These are phyloP conservation scores for Stichopus chloronotus DNA, from an alignment of 35 echinoderm and acorn worm species.

Conservation along the genomic window DNA sequence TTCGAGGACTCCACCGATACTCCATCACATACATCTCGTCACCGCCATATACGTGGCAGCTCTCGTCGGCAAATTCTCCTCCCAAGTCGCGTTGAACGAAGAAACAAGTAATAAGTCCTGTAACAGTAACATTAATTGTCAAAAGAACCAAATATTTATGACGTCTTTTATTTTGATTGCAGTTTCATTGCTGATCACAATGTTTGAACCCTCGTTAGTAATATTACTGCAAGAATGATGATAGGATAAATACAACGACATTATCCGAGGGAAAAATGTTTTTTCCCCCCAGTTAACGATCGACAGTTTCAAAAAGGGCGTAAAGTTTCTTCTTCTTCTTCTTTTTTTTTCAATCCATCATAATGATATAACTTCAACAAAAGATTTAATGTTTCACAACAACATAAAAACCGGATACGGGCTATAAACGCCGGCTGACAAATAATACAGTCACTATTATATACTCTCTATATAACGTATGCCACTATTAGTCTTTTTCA, in stretches of 20 bases:
- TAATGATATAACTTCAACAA: conserved; percentile 33
- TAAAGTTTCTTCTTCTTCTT: background rate
- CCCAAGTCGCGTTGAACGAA: too few species aligned
- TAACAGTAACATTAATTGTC: background rate
- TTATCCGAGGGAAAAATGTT: background rate
- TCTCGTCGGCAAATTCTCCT: too few species aligned
- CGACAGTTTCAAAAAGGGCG: background rate
- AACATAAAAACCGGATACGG: conserved; percentile 23
- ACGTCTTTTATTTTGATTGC: background rate
- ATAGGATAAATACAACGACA: background rate
- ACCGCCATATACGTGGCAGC: too few species aligned
- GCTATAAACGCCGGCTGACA: background rate
- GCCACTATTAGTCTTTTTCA: background rate
- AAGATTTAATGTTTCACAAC: conserved; percentile 24
- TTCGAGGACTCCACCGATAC: too few species aligned
- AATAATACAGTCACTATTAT: background rate
- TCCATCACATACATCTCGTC: too few species aligned
- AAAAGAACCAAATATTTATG: conserved; percentile 22
- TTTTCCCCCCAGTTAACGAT: conserved; percentile 5
- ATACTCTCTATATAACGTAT: background rate
- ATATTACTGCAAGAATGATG: background rate
- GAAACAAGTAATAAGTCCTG: background rate
- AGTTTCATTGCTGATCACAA: background rate
- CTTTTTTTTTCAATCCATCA: background rate
- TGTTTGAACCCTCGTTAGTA: background rate